Percentiles rank a stretch among this genome's conserved stretches.
Conservation (phyloP, 53 echinoderm and acorn worm species). For the Crossaster papposus region DNA sequence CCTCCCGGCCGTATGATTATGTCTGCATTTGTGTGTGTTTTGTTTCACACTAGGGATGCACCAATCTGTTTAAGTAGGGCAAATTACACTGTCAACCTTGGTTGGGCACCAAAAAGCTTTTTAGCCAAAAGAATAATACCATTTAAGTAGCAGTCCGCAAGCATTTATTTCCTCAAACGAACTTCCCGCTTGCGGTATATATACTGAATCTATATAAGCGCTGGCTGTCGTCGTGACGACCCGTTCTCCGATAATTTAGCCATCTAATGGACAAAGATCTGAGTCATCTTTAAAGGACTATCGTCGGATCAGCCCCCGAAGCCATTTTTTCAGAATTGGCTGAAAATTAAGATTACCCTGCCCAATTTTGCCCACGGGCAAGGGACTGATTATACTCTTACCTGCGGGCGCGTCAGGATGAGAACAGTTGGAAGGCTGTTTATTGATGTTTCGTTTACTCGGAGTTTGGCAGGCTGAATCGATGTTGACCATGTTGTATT, state of each 20-base stretch:
- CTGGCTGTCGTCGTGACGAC: neutral
- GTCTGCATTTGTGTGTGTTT: neutral
- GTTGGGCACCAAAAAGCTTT: constrained; percentile 4
- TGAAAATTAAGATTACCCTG: constrained; percentile 23
- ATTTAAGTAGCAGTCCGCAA: constrained; percentile 31
- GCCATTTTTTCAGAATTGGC: constrained; percentile 7
- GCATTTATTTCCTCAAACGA: neutral
- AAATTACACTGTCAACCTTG: constrained; percentile 26
- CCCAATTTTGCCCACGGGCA: constrained; percentile 12
- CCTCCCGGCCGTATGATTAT: neutral
- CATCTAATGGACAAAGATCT: constrained; percentile 43
- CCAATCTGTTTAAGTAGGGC: constrained; percentile 24
- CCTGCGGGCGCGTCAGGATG: neutral
- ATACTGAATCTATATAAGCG: neutral
- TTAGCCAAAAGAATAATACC: constrained; percentile 42
- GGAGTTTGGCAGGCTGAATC: neutral
- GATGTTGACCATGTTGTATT: neutral
- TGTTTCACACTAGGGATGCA: neutral
- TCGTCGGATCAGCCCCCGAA: neutral
- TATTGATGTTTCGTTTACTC: neutral
- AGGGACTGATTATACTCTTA: neutral
- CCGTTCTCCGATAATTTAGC: constrained; percentile 32
- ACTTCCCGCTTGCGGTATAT: neutral
- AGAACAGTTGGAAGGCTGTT: neutral
- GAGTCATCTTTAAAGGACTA: constrained; percentile 30